Evolutionary conservation across 2,113 vertebrate species (phyloP), one percentile per base, ranked within the genome.

Genomic region (Platanista minor): DNA sequence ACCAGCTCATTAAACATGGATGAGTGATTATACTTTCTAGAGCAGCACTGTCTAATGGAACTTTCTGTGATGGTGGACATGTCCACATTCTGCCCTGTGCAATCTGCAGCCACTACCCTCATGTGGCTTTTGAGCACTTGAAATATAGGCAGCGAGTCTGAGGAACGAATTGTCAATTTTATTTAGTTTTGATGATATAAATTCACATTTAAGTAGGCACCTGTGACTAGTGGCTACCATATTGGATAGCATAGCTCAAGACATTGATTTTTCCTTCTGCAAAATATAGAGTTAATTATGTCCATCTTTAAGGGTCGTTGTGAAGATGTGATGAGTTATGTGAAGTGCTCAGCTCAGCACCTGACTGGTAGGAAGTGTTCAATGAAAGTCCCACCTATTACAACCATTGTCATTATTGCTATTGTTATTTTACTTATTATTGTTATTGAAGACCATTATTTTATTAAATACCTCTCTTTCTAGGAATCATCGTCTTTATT

Each of bases 161-260:
- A 81, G 25, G 77, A 80, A 57, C n/a, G 23, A 59, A 57, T 27
- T 81, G 52, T 59, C 77, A 15, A 15, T 57, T 57, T 59, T 52
- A 39, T 57, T 59, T 8, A 9, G 7, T 59, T 57, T 80, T 80
- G 52, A 57, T 36, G 20, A 80, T 15, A 15, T 17, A 27, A 81
- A 36, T 81, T 81, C 52, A 39, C 23, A 27, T 27, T 27, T 27
- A 59, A 27, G 4, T 57, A 25, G 54, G 23, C 77, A 39, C 1
- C 0, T 57, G 4, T 81, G 52, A 39, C 0, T 7, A 27, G n/a
- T 2, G 3, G 52, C 52, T 39, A 25, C 6, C 52, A 81, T 9
- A 17, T 39, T 59, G 77, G 77, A 81, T 39, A 78, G 52, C 23
- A 57, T 23, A 27, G 29, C 52, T 81, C n/a, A 81, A 78, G 20